These are phyloP conservation scores for Holothuria scabra DNA, from an alignment of 53 echinoderm and acorn worm genomes.

Conservation along the genomic window DNA sequence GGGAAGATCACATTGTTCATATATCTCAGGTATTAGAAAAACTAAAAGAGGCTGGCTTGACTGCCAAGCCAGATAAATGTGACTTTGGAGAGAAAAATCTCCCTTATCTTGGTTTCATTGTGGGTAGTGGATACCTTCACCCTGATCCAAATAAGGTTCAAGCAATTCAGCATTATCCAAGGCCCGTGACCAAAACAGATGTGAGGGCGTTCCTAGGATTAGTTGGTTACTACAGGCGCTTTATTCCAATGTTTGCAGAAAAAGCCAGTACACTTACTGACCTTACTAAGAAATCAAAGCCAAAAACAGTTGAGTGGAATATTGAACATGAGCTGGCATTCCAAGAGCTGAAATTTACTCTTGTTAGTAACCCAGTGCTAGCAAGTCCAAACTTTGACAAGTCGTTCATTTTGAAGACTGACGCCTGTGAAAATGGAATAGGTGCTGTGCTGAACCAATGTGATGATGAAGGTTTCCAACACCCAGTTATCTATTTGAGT, in stretches of 20 bases:
- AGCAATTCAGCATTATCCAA: constrained; percentile 41
- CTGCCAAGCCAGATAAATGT: too few relatives aligned
- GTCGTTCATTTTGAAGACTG: constrained; percentile 60
- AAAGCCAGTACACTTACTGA: constrained; percentile 63
- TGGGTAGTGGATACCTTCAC: too few relatives aligned
- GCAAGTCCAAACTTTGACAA: constrained; percentile 53
- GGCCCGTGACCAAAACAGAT: constrained; percentile 65
- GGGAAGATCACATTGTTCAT: neutral
- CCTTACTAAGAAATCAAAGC: constrained; percentile 63
- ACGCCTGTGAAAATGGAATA: constrained; percentile 68
- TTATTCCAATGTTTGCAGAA: constrained; percentile 59
- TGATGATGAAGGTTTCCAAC: constrained; percentile 51
- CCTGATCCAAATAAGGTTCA: too few relatives aligned
- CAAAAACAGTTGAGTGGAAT: constrained; percentile 61
- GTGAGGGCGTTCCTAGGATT: constrained; percentile 64
- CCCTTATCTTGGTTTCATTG: too few relatives aligned
- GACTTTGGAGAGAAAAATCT: too few relatives aligned
- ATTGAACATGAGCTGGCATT: constrained; percentile 58
- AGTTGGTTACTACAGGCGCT: constrained; percentile 64
- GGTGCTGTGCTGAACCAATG: constrained; percentile 66
- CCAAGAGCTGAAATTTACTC: constrained; percentile 45
- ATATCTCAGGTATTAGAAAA: constrained; percentile 13
- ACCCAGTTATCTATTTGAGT: constrained; percentile 55
- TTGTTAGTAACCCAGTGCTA: constrained; percentile 47
- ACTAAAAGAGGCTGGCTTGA: neutral